Conservation (phyloP, 2,888 invertebrate genomes). For the Cheilosia soror region DNA sequence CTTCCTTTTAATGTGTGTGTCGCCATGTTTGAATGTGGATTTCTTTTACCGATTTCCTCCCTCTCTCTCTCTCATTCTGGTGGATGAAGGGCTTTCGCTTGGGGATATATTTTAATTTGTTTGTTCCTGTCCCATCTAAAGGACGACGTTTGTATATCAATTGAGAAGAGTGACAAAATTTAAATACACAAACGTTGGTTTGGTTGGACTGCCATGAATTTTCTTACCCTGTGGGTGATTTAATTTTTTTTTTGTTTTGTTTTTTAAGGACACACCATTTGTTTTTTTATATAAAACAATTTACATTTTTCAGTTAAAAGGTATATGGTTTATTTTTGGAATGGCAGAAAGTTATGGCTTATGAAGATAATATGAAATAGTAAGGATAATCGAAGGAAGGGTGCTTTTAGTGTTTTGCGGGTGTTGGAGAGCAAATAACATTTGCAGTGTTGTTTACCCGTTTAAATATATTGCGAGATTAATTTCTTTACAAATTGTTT, state of each 20-base stretch:
- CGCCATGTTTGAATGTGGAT: background rate
- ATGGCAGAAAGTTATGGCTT: too few species aligned
- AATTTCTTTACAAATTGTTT: too few species aligned
- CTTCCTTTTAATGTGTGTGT: slow-evolving; percentile 5
- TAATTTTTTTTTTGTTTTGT: background rate
- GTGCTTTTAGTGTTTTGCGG: too few species aligned
- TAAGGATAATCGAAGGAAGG: too few species aligned
- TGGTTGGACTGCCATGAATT: too few species aligned
- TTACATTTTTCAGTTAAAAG: too few species aligned
- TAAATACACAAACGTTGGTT: slow-evolving; percentile 37
- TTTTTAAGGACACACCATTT: slow-evolving; percentile 20
- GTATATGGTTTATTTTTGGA: too few species aligned
- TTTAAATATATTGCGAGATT: too few species aligned
- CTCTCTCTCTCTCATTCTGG: background rate
- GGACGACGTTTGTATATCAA: slow-evolving; percentile 52
- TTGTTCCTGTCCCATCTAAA: slow-evolving; percentile 13
- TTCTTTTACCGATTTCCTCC: background rate
- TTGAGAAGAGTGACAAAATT: slow-evolving; percentile 53
- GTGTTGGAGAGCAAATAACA: too few species aligned
- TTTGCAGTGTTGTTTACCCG: too few species aligned
- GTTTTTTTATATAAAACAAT: too few species aligned
- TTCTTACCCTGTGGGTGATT: background rate
- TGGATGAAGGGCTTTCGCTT: slow-evolving; percentile 61
- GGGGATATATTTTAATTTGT: slow-evolving; percentile 42
- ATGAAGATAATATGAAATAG: too few species aligned